phyloP scores from a whole-genome alignment of 1,140 invertebrate species.

The Aphelinus atriplicis region DNA sequence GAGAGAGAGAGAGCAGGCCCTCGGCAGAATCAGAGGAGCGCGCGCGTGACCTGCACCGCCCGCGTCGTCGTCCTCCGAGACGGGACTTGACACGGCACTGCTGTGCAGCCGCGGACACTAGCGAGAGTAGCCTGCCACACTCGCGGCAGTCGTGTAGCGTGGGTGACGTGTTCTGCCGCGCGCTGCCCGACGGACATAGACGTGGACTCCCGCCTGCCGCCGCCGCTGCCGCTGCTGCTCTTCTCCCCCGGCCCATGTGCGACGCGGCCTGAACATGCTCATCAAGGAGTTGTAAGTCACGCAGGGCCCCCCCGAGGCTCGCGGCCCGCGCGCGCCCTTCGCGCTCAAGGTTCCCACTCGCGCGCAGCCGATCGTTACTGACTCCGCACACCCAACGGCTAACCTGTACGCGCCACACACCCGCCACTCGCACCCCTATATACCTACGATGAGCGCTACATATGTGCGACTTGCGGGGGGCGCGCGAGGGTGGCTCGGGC shows the following conservation, averaged over 20 bases:
- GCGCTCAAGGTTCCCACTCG: neutral
- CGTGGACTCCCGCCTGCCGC: neutral
- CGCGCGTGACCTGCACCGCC: neutral
- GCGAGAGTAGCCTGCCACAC: too few species aligned
- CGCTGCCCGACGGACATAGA: neutral
- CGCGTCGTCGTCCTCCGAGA: neutral
- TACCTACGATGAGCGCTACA: too few species aligned
- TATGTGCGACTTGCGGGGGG: too few species aligned
- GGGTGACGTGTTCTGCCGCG: neutral
- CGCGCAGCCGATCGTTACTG: too few species aligned
- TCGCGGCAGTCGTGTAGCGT: neutral
- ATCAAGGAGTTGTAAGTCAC: conserved; percentile 64
- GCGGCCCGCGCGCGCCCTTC: neutral
- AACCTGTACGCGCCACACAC: too few species aligned
- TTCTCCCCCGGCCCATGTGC: conserved; percentile 28
- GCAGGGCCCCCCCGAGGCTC: too few species aligned
- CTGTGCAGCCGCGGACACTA: neutral
- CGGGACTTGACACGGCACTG: neutral
- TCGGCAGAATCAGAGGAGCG: neutral
- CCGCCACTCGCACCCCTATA: neutral
- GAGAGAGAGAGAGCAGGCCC: neutral
- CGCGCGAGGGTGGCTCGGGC: too few species aligned
- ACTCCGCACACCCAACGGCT: too few species aligned
- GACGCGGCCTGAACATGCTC: conserved; percentile 54
- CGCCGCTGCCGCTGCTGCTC: too few species aligned